Evolutionary conservation across 2,888 invertebrate genomes (phyloP), one percentile per base, ranked within the genome.

Genomic region (Xylocampa areola): DNA sequence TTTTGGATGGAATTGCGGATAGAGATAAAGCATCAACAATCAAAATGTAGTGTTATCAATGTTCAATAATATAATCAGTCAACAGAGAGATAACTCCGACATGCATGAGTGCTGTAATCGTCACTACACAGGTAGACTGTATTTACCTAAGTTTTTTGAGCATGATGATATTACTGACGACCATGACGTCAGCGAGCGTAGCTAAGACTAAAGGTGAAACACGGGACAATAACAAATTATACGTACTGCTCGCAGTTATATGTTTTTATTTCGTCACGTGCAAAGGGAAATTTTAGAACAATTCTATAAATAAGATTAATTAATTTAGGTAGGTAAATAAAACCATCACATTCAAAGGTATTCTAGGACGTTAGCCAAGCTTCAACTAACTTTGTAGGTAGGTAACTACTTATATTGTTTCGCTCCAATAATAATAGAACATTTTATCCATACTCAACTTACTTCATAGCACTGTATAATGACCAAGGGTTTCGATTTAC

Each of bases 381-480:
- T 47, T 17, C 41, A 58, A 35, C 36, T 54, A 48, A 47, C 44
- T 62, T 43, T 36, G 45, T 40, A 53, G 32, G 21, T 50, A 29
- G 16, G 16, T 33, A 48, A 7, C n/a, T 71, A 70, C 65, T 64
- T 67, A 61, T 73, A 64, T 72, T 67, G 73, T 68, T 76, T 73
- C 82, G 82, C 82, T 84, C 81, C 66, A 80, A 76, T 82, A 82
- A 76, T 66, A 76, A 67, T 49, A 50, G 53, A 61, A 64, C 52
- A 66, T 40, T 52, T 60, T 48, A 65, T 60, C 49, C 48, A 47
- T 51, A 67, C 53, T 64, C 39, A 76, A 94, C 95, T 95, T 91
- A 95, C 95, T 94, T 95, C 94, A 76, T 95, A 95, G 78, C 95
- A 95, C 82, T 95, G 95, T 73, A 95, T 92, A 51, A 94, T 86